These are phyloP conservation scores for Adela reaumurella DNA, from an alignment of 2,888 invertebrate species.

Conservation along the genomic window DNA sequence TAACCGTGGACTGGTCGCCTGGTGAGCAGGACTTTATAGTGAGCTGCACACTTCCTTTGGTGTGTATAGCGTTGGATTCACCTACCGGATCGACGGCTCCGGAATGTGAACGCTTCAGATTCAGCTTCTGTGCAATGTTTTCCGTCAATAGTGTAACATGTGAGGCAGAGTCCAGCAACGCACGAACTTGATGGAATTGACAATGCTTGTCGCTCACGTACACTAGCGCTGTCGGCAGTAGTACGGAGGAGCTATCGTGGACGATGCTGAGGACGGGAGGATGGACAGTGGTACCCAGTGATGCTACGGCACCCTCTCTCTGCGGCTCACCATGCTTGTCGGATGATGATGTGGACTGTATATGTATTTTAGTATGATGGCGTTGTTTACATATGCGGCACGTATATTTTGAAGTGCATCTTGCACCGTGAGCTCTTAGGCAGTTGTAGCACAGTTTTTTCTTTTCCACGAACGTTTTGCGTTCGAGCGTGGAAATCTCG, in stretches of 20 bases:
- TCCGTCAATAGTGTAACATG: neutral
- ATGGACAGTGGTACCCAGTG: neutral
- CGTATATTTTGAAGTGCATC: neutral
- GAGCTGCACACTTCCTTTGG: neutral
- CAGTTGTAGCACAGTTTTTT: neutral
- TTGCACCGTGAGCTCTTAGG: neutral
- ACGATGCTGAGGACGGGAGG: neutral
- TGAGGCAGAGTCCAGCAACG: neutral
- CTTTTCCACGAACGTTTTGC: neutral
- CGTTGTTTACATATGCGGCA: neutral
- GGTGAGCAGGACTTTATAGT: neutral
- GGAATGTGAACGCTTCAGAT: neutral
- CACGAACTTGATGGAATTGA: neutral
- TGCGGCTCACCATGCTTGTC: neutral
- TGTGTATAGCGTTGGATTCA: neutral
- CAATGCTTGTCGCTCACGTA: neutral
- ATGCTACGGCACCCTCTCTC: neutral
- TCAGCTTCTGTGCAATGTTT: neutral
- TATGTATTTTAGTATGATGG: neutral
- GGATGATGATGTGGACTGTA: neutral
- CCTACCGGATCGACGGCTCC: neutral
- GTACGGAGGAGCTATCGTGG: neutral
- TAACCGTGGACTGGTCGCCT: neutral
- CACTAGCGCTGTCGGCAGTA: neutral
- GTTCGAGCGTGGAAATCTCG: neutral